These are phyloP conservation scores for Ambastaia sidthimunki DNA, from an alignment of 2,797 vertebrate species.

Conservation along the genomic window DNA sequence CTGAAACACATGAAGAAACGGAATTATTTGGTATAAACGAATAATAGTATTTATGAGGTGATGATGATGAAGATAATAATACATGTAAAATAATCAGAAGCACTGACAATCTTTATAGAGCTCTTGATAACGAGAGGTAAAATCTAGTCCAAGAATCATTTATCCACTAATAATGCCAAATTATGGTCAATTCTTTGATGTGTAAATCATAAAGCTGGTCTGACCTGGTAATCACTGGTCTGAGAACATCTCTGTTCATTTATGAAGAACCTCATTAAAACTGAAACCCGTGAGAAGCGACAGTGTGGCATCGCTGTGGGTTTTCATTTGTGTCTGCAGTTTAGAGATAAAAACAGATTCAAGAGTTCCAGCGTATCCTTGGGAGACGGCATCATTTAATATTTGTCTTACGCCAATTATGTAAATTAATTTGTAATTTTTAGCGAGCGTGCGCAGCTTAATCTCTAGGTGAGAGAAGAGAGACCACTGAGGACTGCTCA, in stretches of 20 bases:
- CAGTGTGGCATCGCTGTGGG: conserved; percentile 34
- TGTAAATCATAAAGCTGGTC: conserved; percentile 5
- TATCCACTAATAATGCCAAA: conserved; percentile 13
- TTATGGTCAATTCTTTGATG: conserved; percentile 8
- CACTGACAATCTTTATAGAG: not conserved
- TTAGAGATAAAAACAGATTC: conserved; percentile 48
- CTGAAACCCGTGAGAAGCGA: conserved; percentile 38
- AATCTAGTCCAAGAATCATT: not conserved
- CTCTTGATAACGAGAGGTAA: conserved; percentile 1
- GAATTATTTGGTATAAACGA: no score
- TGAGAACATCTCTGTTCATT: conserved; percentile 6
- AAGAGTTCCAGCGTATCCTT: conserved; percentile 38
- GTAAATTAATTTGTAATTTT: conserved; percentile 19
- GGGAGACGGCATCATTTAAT: conserved; percentile 45
- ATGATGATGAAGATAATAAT: not conserved
- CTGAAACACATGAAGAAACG: not conserved
- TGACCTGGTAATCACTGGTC: not conserved
- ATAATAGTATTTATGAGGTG: no score
- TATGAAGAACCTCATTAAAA: conserved; percentile 21
- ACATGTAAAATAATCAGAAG: conserved; percentile 1
- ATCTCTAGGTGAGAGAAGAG: conserved; percentile 2
- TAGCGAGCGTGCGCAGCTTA: not conserved
- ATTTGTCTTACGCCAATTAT: conserved; percentile 42
- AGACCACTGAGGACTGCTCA: not conserved
- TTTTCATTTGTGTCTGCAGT: conserved; percentile 44